Base-by-base conservation (phyloP, 2,797 vertebrate species). In the Rhabdomys pumilio region DNA sequence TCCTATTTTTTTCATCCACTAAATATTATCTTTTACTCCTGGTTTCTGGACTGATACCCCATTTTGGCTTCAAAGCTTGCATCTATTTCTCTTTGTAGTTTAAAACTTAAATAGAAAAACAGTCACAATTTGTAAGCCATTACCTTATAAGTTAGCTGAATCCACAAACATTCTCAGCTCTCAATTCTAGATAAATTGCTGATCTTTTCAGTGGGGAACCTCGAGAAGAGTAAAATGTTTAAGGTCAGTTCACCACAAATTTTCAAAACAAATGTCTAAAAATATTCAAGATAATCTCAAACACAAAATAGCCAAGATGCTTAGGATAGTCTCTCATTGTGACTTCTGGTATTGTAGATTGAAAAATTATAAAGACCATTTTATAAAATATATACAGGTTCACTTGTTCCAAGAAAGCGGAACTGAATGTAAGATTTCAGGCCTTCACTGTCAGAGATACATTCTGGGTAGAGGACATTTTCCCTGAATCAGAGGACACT, bases 201-300 rank as follows among this genome's bases (percentile, higher is more conserved):
- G 20, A 76, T 84, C 65, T 80, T 77, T 90, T 89, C n/a, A 14
- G 0, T 84, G 26, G n/a, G 0, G 10, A 47, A 59, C 38, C 9
- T 11, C 65, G 22, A 82, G 38, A 73, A 79, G 77, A 83, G 61
- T 65, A 81, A 24, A 50, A 20, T 83, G 19, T 53, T 34, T 26
- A 90, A 90, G 57, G 20, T 81, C 26, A 91, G 17, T 20, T 84
- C 67, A 12, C 4, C 55, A 83, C 29, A 67, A 41, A 22, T 93
- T 93, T 93, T 84, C n/a, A 92, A 92, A 92, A 85, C n/a, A 91
- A 93, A 41, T 88, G 72, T 17, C 2, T 87, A 61, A 93, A 95
- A 93, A 80, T 15, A 86, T 47, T 80, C 72, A 84, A 75, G 24
- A n/a, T 72, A 94, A 93, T 87, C 5, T 17, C 81, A 91, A 91